Percentiles rank a stretch among this genome's conserved stretches.
These are phyloP conservation scores for Pseudocheirus occidentalis DNA, from an alignment of 2,797 vertebrate species.

Conservation along the genomic window DNA sequence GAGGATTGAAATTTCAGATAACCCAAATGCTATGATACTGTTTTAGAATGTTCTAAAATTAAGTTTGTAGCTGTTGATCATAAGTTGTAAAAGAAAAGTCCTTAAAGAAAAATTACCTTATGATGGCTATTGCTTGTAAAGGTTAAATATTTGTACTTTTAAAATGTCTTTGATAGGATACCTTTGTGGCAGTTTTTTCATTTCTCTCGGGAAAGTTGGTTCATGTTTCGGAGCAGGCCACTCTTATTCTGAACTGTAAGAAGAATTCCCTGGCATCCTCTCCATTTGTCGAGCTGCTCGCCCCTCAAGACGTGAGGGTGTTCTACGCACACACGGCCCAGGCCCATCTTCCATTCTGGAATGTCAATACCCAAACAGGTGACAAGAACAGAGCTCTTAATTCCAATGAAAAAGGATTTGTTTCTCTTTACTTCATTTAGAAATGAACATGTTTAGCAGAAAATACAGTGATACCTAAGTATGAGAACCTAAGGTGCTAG, in stretches of 20 bases:
- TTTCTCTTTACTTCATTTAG: background rate
- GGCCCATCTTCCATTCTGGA: slow-evolving; percentile 91
- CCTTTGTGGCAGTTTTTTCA: slow-evolving; percentile 92
- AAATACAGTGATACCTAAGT: background rate
- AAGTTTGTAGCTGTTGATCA: background rate
- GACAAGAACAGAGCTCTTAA: background rate
- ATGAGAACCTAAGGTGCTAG: background rate
- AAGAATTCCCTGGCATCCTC: slow-evolving; percentile 89
- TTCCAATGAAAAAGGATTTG: background rate
- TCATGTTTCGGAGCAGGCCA: slow-evolving; percentile 90
- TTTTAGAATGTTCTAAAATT: background rate
- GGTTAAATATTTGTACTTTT: slow-evolving; percentile 18
- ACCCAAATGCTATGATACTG: background rate
- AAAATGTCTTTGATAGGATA: slow-evolving; percentile 85
- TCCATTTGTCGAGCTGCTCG: slow-evolving; percentile 92
- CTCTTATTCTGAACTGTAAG: slow-evolving; percentile 89
- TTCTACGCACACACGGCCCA: slow-evolving; percentile 91
- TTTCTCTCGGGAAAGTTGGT: slow-evolving; percentile 90
- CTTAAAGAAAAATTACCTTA: background rate
- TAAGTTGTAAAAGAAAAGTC: background rate
- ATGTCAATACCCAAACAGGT: slow-evolving; percentile 87
- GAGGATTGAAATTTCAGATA: background rate
- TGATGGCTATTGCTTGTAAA: background rate
- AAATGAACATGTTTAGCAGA: background rate
- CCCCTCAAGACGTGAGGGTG: slow-evolving; percentile 91